Base-by-base conservation (phyloP, 1,140 invertebrate species). In the Caenorhabditis tropicalis region DNA sequence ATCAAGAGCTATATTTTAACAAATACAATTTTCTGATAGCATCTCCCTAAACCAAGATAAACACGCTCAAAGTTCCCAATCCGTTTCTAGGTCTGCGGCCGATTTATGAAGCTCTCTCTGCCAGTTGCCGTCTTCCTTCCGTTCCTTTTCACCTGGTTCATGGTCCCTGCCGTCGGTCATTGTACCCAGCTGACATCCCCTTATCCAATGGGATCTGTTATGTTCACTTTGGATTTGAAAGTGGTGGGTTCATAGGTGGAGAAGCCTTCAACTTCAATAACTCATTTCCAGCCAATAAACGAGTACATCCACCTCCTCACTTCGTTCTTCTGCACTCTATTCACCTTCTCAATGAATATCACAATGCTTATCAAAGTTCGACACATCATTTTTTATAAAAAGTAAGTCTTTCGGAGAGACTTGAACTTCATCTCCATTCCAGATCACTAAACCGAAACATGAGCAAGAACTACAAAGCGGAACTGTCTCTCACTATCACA, bases 191-290 rank as follows among this genome's bases (percentile, higher is more conserved):
- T 65, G 7, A 65, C 58, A 7, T 29, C 58, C 6, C 58, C 58
- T n/a, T 65, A 65, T n/a, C 58, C 58, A 36, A 65, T 65, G 58
- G 58, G 58, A 0, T 29, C 58, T 5, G 58, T 65, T 4, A 65
- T 65, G 58, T 65, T 65, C 2, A 65, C 58, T 1, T 36, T 65
- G 16, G 58, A 65, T 65, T 19, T 65, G 29, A 65, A 65, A 65
- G 58, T 65, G 31, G 58, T 58, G 27, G 9, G 53, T 58, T 16
- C 19, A 12, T 56, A n/a, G 53, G 7, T 3, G 53, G 10, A 56
- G 49, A 51, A 51, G 0, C n/a, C 49, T 51, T 12, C 5, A 51
- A 51, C 16, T 51, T 4, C 0, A n/a, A 19, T n/a, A 51, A 6
- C 6, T 1, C 0, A n/a, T 6, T 60, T 60, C 24, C 58, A 60